phyloP scores from a whole-genome alignment of 2,797 vertebrate genomes.

The Cuculus canorus region DNA sequence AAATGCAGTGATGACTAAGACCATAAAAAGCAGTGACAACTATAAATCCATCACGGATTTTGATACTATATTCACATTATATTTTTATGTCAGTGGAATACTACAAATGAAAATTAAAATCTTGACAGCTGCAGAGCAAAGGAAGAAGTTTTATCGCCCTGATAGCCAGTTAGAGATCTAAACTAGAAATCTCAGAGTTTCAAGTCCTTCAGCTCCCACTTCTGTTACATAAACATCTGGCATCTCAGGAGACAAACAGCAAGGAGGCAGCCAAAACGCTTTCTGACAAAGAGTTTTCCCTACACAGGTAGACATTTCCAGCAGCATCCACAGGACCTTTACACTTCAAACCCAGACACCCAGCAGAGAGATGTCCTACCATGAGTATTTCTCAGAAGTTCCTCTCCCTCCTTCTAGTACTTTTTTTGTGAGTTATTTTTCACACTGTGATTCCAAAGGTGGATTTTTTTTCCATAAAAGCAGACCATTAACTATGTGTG shows the following conservation, averaged over 20 bases:
- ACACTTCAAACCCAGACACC: background rate
- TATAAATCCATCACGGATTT: background rate
- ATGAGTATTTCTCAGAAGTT: background rate
- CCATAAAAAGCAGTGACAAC: constrained; percentile 21
- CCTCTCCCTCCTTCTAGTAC: background rate
- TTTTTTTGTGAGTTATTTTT: background rate
- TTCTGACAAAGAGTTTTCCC: background rate
- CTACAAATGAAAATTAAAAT: background rate
- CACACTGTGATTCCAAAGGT: background rate
- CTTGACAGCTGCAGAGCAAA: background rate
- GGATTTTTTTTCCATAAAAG: background rate
- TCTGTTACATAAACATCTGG: background rate
- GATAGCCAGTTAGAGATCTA: background rate
- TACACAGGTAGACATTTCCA: background rate
- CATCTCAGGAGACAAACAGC: background rate
- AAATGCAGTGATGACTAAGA: constrained; percentile 5
- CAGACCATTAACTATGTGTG: background rate
- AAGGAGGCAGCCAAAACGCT: background rate
- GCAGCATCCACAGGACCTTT: background rate
- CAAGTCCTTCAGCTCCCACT: background rate
- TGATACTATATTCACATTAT: constrained; percentile 18
- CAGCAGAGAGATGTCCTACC: background rate
- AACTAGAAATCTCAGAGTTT: background rate
- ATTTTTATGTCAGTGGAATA: background rate
- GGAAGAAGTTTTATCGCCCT: background rate